Conservation (phyloP, 2,797 vertebrate genomes). For the Enteromius radiatus region DNA sequence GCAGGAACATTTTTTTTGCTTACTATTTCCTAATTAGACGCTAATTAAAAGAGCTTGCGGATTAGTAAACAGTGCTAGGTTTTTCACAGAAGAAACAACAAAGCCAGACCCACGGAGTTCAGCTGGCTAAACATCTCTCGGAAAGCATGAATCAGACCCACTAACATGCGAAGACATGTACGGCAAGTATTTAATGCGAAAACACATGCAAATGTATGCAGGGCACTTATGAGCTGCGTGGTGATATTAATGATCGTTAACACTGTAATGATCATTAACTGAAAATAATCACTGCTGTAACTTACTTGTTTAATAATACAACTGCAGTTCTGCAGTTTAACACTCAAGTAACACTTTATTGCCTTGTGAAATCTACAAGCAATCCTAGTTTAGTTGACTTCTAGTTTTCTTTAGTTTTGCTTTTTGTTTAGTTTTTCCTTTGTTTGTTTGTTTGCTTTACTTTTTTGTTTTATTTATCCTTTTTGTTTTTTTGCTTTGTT, state of each 20-base stretch:
- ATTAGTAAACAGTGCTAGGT: conserved; percentile 69
- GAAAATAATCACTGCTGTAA: not conserved
- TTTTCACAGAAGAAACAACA: conserved; percentile 64
- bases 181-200: not conserved
- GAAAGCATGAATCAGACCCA: not conserved
- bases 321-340: not conserved
- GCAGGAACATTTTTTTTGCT: conserved; percentile 56
- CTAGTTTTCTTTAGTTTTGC: not conserved
- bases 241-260: conserved; percentile 41
- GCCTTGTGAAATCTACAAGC: not conserved
- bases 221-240: not conserved
- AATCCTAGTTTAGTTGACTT: too few species aligned
- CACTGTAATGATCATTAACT: not conserved
- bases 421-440: not conserved
- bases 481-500: not conserved
- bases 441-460: not conserved
- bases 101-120: conserved; percentile 47
- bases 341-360: too few species aligned
- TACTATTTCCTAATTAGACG: conserved; percentile 77
- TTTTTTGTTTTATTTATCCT: not conserved
- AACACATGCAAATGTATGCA: conserved; percentile 3
- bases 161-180: conserved; percentile 37
- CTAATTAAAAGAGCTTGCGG: conserved; percentile 76
- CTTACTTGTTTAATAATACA: not conserved
- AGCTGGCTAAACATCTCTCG: conserved; percentile 44